phyloP scores from a whole-genome alignment of 1,140 invertebrate genomes.

The Melitaea cinxia region DNA sequence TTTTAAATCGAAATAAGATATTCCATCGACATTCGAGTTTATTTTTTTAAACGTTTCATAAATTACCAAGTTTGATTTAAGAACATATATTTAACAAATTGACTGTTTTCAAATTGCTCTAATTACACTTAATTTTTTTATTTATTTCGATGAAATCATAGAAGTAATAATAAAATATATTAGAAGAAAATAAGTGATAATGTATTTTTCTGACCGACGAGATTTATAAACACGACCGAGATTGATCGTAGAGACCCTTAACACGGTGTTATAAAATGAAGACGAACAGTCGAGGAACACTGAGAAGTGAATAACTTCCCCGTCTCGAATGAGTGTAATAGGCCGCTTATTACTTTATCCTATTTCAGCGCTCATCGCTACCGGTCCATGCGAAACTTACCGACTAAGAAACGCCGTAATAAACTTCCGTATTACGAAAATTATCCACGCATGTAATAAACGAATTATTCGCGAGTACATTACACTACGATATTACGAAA shows the following conservation, averaged over 20 bases:
- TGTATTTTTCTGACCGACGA: neutral
- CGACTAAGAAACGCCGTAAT: conserved; percentile 56
- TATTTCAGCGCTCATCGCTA: conserved; percentile 49
- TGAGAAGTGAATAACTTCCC: conserved; percentile 24
- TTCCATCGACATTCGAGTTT: neutral
- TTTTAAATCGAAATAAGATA: neutral
- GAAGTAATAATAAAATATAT: no score
- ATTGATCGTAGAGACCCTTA: neutral
- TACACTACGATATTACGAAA: neutral
- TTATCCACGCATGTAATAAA: conserved; percentile 34
- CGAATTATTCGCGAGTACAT: conserved; percentile 4
- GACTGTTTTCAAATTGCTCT: no score
- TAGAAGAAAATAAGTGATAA: neutral
- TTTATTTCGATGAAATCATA: no score
- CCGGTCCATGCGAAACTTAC: conserved; percentile 56
- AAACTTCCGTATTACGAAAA: conserved; percentile 62
- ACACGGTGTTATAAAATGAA: conserved; percentile 1
- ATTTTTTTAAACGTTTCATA: neutral
- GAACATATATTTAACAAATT: no score
- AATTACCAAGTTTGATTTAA: no score
- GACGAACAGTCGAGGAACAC: conserved; percentile 2
- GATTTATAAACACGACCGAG: neutral
- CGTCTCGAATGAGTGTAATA: conserved; percentile 40
- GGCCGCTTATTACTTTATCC: conserved; percentile 57
- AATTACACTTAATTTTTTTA: no score